Evolutionary conservation across 2,888 invertebrate genomes (phyloP).

Genomic region (Nesidiocoris tenuis): DNA sequence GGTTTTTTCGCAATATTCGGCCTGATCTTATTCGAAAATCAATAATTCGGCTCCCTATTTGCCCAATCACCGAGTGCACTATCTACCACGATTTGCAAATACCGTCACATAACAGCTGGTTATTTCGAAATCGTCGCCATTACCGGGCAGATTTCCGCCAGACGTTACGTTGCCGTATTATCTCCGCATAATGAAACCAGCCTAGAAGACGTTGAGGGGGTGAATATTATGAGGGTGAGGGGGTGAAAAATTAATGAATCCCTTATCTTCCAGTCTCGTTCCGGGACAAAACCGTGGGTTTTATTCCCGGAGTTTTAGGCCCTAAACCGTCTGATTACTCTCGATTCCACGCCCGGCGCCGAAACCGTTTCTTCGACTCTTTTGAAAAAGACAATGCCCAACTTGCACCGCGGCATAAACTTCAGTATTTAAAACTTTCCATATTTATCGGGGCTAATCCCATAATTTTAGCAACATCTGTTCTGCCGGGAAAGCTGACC

Average conservation of each 20-base stretch:
- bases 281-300: constrained; percentile 1
- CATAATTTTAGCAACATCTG: background rate
- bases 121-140: no score
- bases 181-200: constrained; percentile 27
- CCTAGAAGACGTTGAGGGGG: background rate
- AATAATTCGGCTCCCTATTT: no score
- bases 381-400: background rate
- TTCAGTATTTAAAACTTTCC: constrained; percentile 22
- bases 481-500: background rate
- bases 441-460: constrained; percentile 13
- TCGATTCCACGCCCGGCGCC: background rate
- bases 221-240: background rate
- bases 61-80: no score
- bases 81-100: no score
- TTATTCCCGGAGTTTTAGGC: constrained; percentile 11
- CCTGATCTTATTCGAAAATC: no score
- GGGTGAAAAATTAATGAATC: constrained; percentile 35
- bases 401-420: background rate
- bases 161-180: background rate
- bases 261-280: constrained; percentile 12
- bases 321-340: background rate
- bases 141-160: background rate
- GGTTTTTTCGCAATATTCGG: no score
- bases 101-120: no score
- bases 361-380: background rate